Base-by-base conservation (phyloP, 92 coral and sea anemone species). In the Phenganax stokvisi region DNA sequence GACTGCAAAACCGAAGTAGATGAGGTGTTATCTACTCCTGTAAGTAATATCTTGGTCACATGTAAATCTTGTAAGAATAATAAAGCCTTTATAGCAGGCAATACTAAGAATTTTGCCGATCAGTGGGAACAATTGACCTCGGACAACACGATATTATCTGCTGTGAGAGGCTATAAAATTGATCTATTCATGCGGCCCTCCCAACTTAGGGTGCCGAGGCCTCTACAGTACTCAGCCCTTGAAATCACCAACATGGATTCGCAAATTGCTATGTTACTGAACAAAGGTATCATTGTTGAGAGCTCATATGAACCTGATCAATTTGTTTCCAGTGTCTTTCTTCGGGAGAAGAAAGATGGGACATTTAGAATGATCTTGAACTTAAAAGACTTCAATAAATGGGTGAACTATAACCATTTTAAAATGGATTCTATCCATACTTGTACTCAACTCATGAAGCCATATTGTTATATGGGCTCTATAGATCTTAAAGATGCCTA, bases 341-440 rank as follows among this genome's bases (percentile, higher is more conserved):
- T 72, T 72, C 7, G 56, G 7, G 15, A 47, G 56, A 72, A 72
- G 58, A 72, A 72, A 72, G 76, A 72, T 25, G 76, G 76, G 56
- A 47, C 56, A 12, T 47, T 47, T 72, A 9, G 76, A 5, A 54
- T 72, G 56, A 72, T 72, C 27, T 47, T 72, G 7, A 72, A 72
- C 57, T 47, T 72, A 37, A 72, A 72, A 72, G 56, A 54, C 6
- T 20, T 72, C 8, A 72, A 72, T 72, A 54, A 72, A 72, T 72
- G 56, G 56, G 76, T 72, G 7, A 47, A 47, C 10, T 72, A 72
- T 51, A 37, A 72, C 16, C 29, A 65, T 28, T 72, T 72, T 51
- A 72, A 72, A 72, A 72, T 72, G 58, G 76, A 72, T 72, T 47
- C 87, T 10, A 68, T 87, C 20, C 84, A 87, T 51, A 82, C 89